Percentiles rank a stretch among this genome's conserved stretches.
Evolutionary conservation across 2,113 vertebrate species (phyloP).

Genomic region (Eira barbara): DNA sequence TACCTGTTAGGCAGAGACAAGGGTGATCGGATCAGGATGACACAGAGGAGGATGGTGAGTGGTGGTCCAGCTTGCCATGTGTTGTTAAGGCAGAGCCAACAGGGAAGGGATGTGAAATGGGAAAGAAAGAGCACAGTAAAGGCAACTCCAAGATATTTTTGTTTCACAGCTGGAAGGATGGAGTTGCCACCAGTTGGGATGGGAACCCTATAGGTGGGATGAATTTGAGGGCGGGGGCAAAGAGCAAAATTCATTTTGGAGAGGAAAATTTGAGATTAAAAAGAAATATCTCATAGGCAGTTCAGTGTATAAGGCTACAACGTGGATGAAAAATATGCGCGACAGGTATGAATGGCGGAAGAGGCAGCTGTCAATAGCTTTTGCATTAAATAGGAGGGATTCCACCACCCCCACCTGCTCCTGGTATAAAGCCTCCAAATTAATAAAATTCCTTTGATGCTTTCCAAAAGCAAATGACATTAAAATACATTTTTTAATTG

Average conservation of each 20-base stretch:
- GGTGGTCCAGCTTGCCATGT: fast-evolving
- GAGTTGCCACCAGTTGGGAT: neutral
- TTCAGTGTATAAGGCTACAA: neutral
- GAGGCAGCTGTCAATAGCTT: neutral
- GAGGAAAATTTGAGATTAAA: neutral
- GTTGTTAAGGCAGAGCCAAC: neutral
- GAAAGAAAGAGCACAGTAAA: neutral
- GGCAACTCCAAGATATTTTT: neutral
- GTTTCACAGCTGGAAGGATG: neutral
- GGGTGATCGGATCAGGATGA: fast-evolving
- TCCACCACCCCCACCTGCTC: too few species aligned
- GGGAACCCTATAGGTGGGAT: neutral
- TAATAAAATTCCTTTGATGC: neutral
- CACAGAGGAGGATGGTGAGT: fast-evolving
- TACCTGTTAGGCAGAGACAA: neutral
- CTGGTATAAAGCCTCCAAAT: neutral
- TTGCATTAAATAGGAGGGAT: neutral
- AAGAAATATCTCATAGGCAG: neutral
- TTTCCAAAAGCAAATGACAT: neutral
- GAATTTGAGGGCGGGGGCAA: neutral
- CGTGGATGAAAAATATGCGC: neutral
- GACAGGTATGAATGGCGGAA: neutral
- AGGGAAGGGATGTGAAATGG: neutral
- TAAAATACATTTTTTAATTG: neutral
- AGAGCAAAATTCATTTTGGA: neutral